Evolutionary conservation across 2,888 invertebrate species (phyloP).

Genomic region (Aspidapion aeneum): DNA sequence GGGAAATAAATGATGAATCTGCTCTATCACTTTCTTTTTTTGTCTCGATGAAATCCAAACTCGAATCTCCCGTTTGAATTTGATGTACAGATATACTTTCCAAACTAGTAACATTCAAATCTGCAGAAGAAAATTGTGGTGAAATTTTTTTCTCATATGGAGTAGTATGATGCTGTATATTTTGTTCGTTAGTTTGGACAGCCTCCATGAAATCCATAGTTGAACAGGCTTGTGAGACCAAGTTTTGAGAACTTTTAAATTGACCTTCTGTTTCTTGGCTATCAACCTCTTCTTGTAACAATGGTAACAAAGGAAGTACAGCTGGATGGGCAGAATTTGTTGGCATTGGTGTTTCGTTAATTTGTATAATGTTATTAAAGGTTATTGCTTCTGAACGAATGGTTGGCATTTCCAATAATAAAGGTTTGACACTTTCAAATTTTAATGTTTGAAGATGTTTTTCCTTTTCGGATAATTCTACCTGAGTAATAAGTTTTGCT

Average conservation of each 20-base stretch:
- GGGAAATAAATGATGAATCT: slow-evolving; percentile 52
- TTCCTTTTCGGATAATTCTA: slow-evolving; percentile 59
- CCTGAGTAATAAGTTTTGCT: slow-evolving; percentile 63
- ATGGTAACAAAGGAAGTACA: slow-evolving; percentile 46
- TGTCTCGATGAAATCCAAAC: slow-evolving; percentile 42
- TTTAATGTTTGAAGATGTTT: slow-evolving; percentile 43
- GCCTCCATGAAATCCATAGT: slow-evolving; percentile 50
- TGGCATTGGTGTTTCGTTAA: slow-evolving; percentile 17
- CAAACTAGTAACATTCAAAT: slow-evolving; percentile 44
- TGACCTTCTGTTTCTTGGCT: slow-evolving; percentile 49
- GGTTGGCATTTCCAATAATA: slow-evolving; percentile 25
- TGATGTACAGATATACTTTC: slow-evolving; percentile 53
- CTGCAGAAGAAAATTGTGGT: slow-evolving; percentile 47
- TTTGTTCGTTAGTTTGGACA: slow-evolving; percentile 55
- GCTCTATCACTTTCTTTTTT: slow-evolving; percentile 42
- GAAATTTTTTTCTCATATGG: slow-evolving; percentile 48
- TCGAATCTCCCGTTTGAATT: slow-evolving; percentile 40
- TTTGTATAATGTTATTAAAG: slow-evolving; percentile 22
- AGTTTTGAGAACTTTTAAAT: slow-evolving; percentile 33
- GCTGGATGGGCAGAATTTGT: slow-evolving; percentile 36
- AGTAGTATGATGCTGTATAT: slow-evolving; percentile 50
- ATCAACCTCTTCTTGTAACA: slow-evolving; percentile 40
- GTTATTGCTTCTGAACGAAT: slow-evolving; percentile 27
- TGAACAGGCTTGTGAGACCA: slow-evolving; percentile 36
- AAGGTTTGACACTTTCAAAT: slow-evolving; percentile 20